These are phyloP conservation scores for Macaria liturata DNA, from an alignment of 2,888 invertebrate genomes.

Conservation along the genomic window DNA sequence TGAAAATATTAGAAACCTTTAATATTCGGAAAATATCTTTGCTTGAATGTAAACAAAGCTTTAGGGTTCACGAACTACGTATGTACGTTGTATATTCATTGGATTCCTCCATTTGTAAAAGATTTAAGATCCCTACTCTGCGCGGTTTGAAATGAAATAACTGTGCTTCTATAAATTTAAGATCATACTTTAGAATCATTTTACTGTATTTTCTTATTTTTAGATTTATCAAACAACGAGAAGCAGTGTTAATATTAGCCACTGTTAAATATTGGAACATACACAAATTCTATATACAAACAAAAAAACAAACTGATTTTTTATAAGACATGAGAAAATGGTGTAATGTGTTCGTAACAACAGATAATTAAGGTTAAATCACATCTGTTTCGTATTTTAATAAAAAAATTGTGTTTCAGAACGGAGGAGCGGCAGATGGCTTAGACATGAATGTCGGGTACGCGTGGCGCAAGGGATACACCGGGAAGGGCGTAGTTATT, in stretches of 20 bases:
- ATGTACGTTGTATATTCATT: slow-evolving; percentile 34
- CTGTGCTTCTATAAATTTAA: background rate
- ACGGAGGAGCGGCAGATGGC: slow-evolving; percentile 96
- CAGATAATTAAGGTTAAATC: slow-evolving; percentile 7
- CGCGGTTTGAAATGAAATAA: background rate
- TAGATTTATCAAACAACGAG: too few relatives aligned
- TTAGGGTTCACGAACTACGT: slow-evolving; percentile 35
- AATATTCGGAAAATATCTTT: too few relatives aligned
- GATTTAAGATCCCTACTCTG: slow-evolving; percentile 6
- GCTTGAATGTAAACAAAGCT: slow-evolving; percentile 9
- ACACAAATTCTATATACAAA: too few relatives aligned
- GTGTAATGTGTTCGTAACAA: background rate
- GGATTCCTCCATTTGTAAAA: slow-evolving; percentile 25
- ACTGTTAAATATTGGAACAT: too few relatives aligned
- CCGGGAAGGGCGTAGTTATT: slow-evolving; percentile 97
- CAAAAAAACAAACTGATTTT: too few relatives aligned
- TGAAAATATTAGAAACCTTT: too few relatives aligned
- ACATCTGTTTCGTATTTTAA: slow-evolving; percentile 16
- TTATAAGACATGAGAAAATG: too few relatives aligned
- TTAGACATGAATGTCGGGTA: slow-evolving; percentile 98
- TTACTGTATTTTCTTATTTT: background rate
- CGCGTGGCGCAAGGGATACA: slow-evolving; percentile 98
- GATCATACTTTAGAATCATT: background rate
- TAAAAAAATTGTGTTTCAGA: slow-evolving; percentile 79
- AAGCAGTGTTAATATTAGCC: too few relatives aligned